Percentiles rank a stretch among this genome's conserved stretches.
phyloP scores from a whole-genome alignment of 2,888 invertebrate species.

The Orchestes rusci region DNA sequence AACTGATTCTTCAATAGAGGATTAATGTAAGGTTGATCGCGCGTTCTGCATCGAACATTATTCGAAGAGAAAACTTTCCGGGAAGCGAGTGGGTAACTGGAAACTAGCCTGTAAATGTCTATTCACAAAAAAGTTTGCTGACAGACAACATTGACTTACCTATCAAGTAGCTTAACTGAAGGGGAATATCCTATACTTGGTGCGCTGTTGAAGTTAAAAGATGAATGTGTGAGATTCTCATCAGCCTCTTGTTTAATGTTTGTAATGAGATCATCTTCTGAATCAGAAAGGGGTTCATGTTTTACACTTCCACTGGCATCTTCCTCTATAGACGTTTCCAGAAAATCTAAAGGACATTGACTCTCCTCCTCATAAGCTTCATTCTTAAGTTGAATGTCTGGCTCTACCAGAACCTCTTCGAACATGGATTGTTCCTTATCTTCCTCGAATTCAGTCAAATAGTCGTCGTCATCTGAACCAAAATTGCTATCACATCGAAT shows the following conservation, averaged over 20 bases:
- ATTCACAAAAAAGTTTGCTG: neutral
- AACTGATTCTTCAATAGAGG: conserved; percentile 41
- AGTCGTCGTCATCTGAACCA: conserved; percentile 31
- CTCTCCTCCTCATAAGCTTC: conserved; percentile 26
- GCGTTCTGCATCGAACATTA: conserved; percentile 38
- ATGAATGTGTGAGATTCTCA: neutral
- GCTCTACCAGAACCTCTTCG: conserved; percentile 39
- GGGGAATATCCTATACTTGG: conserved; percentile 12
- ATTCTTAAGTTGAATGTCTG: conserved; percentile 35
- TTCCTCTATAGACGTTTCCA: conserved; percentile 26
- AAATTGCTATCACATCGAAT: conserved; percentile 18
- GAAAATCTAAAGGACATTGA: conserved; percentile 23
- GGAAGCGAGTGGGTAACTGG: conserved; percentile 27
- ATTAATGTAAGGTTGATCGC: conserved; percentile 42
- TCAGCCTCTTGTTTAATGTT: neutral
- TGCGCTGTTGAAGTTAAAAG: neutral
- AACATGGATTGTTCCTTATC: conserved; percentile 16
- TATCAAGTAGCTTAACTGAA: conserved; percentile 32
- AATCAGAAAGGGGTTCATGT: conserved; percentile 10
- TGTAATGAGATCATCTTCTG: conserved; percentile 4
- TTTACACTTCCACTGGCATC: conserved; percentile 7
- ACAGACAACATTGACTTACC: conserved; percentile 10
- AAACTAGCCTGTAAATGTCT: conserved; percentile 28
- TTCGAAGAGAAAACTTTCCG: conserved; percentile 33
- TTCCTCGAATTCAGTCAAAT: conserved; percentile 28